Conservation (phyloP, 2,888 invertebrate genomes). For the Acanthosepion lycidas region DNA sequence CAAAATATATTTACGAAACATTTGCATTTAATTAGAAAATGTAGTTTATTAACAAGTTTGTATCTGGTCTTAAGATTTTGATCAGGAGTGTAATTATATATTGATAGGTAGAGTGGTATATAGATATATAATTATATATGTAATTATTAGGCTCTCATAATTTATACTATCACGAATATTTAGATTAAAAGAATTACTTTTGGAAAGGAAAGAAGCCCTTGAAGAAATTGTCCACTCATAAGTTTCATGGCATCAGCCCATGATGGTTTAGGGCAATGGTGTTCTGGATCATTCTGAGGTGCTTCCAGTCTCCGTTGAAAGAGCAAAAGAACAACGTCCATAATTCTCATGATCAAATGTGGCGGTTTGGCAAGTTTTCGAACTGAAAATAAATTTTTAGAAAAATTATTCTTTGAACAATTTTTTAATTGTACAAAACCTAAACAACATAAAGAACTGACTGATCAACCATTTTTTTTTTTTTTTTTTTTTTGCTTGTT, state of each 20-base stretch:
- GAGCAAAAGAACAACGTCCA: conserved; percentile 73
- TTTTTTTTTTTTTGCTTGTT: too few relatives aligned
- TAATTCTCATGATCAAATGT: conserved; percentile 74
- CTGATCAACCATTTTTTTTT: too few relatives aligned
- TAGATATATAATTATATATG: not conserved
- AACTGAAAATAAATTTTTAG: not conserved
- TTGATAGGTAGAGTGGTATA: not conserved
- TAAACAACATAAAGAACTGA: too few relatives aligned
- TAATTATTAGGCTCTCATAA: too few relatives aligned
- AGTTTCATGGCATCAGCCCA: conserved; percentile 94
- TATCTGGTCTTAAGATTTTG: too few relatives aligned
- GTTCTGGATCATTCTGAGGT: conserved; percentile 82
- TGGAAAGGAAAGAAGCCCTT: not conserved
- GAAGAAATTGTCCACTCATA: conserved; percentile 75
- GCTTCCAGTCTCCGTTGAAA: conserved; percentile 71
- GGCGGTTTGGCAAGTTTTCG: conserved; percentile 74
- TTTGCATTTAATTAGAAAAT: too few relatives aligned
- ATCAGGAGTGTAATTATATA: not conserved
- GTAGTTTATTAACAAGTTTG: too few relatives aligned
- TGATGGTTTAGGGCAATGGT: conserved; percentile 89
- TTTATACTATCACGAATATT: too few relatives aligned
- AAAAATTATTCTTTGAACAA: too few relatives aligned
- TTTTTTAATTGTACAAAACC: too few relatives aligned
- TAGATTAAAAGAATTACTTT: not conserved
- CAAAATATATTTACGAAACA: too few relatives aligned